A percentile compares a stretch with the other conserved stretches of the same genome.
Evolutionary conservation across 1,140 invertebrate genomes (phyloP).

Genomic region (Drosophila albomicans): DNA sequence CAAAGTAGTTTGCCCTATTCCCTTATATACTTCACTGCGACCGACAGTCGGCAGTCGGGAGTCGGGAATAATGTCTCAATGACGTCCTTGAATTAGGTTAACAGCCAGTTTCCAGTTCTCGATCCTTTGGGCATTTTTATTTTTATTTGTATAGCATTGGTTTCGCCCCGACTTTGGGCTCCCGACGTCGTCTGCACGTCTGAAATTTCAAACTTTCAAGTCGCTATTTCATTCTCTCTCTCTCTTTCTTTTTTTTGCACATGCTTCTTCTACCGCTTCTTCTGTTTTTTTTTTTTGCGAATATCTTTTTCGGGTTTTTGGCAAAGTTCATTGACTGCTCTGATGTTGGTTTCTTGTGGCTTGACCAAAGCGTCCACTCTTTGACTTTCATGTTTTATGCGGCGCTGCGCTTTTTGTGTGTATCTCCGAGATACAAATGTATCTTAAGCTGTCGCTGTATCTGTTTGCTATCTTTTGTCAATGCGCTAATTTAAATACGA

Average conservation of each 20-base stretch:
- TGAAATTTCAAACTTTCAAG: conserved; percentile 79
- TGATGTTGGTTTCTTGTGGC: not conserved
- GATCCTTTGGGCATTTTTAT: conserved; percentile 58
- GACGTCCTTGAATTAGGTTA: conserved; percentile 84
- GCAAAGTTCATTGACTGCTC: conserved; percentile 72
- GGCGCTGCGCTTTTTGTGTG: conserved; percentile 21
- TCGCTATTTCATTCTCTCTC: conserved; percentile 14
- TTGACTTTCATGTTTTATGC: conserved; percentile 8
- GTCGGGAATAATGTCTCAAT: conserved; percentile 80
- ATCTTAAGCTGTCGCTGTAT: conserved; percentile 37
- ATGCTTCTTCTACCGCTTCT: conserved; percentile 7
- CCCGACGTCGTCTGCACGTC: conserved; percentile 73
- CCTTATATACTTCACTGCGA: conserved; percentile 63
- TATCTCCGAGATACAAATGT: conserved; percentile 39
- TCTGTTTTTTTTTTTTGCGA: conserved; percentile 30
- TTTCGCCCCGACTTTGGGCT: conserved; percentile 8
- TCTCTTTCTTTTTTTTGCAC: conserved; percentile 4
- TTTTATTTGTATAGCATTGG: conserved; percentile 53
- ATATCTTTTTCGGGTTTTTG: conserved; percentile 26
- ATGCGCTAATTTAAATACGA: conserved; percentile 49
- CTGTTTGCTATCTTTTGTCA: conserved; percentile 37
- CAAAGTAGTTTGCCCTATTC: conserved; percentile 84
- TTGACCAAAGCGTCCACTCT: conserved; percentile 53
- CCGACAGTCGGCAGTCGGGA: not conserved
- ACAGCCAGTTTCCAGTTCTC: conserved; percentile 65